Evolutionary conservation across 2,888 invertebrate species (phyloP), one percentile per base, ranked within the genome.

Genomic region (Morpho achilles): DNA sequence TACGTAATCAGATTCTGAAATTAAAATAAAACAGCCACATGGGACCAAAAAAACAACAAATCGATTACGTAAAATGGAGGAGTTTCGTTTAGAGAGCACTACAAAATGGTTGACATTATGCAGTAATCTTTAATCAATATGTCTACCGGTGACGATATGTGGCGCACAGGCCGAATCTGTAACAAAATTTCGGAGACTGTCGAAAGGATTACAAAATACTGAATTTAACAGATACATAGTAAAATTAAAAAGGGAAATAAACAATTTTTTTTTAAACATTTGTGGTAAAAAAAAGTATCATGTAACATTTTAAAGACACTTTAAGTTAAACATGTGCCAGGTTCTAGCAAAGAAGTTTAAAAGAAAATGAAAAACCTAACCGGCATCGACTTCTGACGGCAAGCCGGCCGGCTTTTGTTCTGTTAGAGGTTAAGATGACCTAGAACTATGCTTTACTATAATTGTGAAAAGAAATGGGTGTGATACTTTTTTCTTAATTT

Each of bases 31-130:
- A 43, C 43, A n/a, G 43, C 8, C 7, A 3, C n/a, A n/a, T 7
- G 3, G 8, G 43, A n/a, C n/a, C n/a, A 41, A 47, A 16, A 48
- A 47, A 23, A 47, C 22, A 41, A 8, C 5, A 46, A 40, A 22
- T 23, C 46, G 43, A 48, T 45, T 42, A 48, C 67, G 66, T 80
- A 79, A 82, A 79, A 81, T 80, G 76, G 76, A 76, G 77, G 78
- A 73, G 48, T n/a, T 73, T 70, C 67, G 10, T n/a, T 10, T 10
- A 69, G 66, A 66, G 70, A 70, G 68, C 68, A 61, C 72, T 70
- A 74, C 83, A 83, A 83, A 83, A 83, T 84, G 84, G 82, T 79
- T 79, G 84, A 78, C 80, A 75, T 76, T 74, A 76, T 78, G 77
- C 80, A 80, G 76, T 77, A 77, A 79, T 80, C 75, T 78, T 74